Conservation (phyloP, 2,113 vertebrate genomes). For the Oxyruncus cristatus region DNA sequence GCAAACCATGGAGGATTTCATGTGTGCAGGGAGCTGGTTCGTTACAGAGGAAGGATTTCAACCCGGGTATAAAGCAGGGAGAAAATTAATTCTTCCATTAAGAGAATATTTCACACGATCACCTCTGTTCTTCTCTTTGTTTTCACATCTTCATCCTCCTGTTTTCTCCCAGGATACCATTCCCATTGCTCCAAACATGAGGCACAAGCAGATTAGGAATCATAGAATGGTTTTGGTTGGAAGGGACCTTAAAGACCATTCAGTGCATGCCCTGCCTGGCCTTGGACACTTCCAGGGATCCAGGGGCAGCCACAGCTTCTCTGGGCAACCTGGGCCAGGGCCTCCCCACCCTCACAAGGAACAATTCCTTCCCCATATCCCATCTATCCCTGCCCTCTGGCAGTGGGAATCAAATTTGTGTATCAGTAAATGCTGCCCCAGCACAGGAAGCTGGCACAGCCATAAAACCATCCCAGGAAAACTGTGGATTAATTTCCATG, state of each 20-base stretch:
- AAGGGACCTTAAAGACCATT: fast-evolving
- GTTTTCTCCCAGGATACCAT: not conserved
- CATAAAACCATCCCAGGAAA: not conserved
- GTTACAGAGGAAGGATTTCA: not conserved
- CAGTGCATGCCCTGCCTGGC: not conserved
- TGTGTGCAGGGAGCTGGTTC: not conserved
- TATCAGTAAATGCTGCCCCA: not conserved
- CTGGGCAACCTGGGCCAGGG: not conserved
- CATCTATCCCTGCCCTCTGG: not conserved
- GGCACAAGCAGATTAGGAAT: not conserved
- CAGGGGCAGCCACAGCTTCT: not conserved
- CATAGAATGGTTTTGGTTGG: not conserved
- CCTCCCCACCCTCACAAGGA: not conserved
- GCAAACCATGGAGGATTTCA: not conserved
- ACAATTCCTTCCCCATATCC: not conserved
- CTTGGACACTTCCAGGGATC: not conserved
- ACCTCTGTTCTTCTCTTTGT: fast-evolving
- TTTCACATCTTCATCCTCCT: not conserved
- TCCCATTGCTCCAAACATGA: not conserved
- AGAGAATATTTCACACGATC: not conserved
- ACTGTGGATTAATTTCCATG: not conserved
- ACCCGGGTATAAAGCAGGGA: too few species aligned
- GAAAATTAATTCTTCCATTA: not conserved
- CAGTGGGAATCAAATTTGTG: not conserved
- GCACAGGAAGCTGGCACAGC: not conserved